Evolutionary conservation across 2,888 invertebrate genomes (phyloP).

Genomic region (Drosophila leonis): DNA sequence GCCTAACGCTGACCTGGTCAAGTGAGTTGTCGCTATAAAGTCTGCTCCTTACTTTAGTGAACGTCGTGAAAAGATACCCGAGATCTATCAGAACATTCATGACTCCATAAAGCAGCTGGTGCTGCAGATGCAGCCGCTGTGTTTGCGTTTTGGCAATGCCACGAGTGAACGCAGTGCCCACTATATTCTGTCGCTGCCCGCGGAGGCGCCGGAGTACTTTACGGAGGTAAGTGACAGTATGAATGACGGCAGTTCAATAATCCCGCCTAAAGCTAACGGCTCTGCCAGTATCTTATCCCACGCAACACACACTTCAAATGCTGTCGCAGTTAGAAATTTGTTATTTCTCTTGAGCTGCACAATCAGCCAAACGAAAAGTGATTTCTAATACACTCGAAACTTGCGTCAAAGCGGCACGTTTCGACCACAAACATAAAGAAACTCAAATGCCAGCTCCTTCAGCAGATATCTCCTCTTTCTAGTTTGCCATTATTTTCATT

Average conservation of each 20-base stretch:
- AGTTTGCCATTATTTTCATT: background rate
- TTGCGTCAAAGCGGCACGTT: conserved; percentile 65
- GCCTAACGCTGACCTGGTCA: no score
- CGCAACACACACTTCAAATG: conserved; percentile 51
- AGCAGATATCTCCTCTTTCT: conserved; percentile 13
- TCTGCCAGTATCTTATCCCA: conserved; percentile 67
- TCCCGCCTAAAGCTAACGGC: conserved; percentile 17
- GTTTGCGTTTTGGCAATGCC: conserved; percentile 86
- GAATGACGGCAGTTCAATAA: conserved; percentile 28
- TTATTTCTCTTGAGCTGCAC: conserved; percentile 20
- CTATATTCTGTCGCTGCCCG: conserved; percentile 87
- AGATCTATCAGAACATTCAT: conserved; percentile 91
- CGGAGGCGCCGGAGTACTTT: conserved; percentile 86
- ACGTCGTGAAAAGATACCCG: conserved; percentile 88
- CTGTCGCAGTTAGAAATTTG: conserved; percentile 46
- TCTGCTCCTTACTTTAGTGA: conserved; percentile 86
- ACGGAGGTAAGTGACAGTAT: conserved; percentile 86
- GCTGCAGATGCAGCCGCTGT: conserved; percentile 87
- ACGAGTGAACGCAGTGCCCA: conserved; percentile 83
- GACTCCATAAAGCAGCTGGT: conserved; percentile 91
- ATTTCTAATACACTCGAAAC: conserved; percentile 52
- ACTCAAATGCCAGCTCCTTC: conserved; percentile 14
- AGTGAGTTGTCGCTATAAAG: background rate
- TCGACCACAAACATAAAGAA: conserved; percentile 15
- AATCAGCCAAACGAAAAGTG: conserved; percentile 34